Evolutionary conservation across 2,888 invertebrate species (phyloP).

Genomic region (Tetranychus piercei): DNA sequence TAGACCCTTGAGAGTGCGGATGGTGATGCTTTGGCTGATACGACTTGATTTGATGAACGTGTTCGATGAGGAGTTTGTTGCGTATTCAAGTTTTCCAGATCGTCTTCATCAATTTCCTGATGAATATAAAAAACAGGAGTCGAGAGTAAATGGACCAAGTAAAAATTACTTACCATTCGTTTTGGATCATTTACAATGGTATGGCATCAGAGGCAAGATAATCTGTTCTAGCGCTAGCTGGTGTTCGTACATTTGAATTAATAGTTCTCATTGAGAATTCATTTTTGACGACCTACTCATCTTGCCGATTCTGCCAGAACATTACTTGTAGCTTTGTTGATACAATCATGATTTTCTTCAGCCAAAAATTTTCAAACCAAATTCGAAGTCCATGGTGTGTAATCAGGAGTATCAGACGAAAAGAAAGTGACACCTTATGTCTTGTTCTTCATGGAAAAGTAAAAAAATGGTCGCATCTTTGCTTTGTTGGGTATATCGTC

Average conservation of each 20-base stretch:
- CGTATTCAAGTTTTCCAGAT: no score
- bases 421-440: slow-evolving; percentile 3
- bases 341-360: neutral
- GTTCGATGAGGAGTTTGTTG: neutral
- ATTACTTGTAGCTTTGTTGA: neutral
- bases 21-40: neutral
- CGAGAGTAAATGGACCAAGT: no score
- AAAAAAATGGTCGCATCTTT: slow-evolving; percentile 7
- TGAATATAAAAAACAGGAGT: no score
- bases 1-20: neutral
- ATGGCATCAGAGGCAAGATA: neutral
- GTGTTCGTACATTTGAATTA: neutral
- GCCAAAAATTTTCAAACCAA: neutral
- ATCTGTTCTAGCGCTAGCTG: neutral
- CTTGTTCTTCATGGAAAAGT: neutral
- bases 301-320: neutral
- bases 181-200: neutral
- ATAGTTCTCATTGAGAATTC: no score
- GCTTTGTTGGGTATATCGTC: neutral
- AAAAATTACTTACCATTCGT: no score
- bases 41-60: neutral
- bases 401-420: neutral
- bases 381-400: neutral
- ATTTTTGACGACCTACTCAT: neutral
- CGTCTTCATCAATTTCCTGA: no score